Conservation (phyloP, 2,797 vertebrate species). For the Liparis tanakae region DNA sequence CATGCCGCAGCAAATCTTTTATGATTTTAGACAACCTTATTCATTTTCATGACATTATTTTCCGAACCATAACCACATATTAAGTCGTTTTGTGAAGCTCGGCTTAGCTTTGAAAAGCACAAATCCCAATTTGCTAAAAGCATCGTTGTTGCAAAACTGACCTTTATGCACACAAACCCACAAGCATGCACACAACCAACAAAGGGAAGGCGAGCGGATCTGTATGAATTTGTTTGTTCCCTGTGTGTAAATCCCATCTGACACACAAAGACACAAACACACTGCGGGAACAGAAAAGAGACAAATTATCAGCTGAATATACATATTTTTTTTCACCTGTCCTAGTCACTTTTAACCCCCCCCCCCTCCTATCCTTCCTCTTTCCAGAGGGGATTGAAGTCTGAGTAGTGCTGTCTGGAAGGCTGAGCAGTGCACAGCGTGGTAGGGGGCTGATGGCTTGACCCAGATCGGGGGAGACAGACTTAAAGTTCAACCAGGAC, state of each 20-base stretch:
- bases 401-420: slow-evolving; percentile 44
- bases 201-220: slow-evolving; percentile 23
- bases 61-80: slow-evolving; percentile 1
- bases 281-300: slow-evolving; percentile 8
- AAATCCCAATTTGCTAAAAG: slow-evolving; percentile 12
- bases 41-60: background rate
- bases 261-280: slow-evolving; percentile 1
- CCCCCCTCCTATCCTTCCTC: slow-evolving; percentile 4
- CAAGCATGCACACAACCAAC: background rate
- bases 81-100: background rate
- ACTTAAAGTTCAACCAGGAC: slow-evolving; percentile 58
- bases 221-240: slow-evolving; percentile 1
- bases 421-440: slow-evolving; percentile 27
- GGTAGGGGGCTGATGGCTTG: slow-evolving; percentile 55
- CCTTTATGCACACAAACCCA: slow-evolving; percentile 1
- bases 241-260: slow-evolving; percentile 24
- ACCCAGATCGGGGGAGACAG: slow-evolving; percentile 62
- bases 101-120: background rate
- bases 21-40: background rate
- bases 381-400: slow-evolving; percentile 51
- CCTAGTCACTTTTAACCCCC: slow-evolving; percentile 5
- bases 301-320: slow-evolving; percentile 31
- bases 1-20: background rate
- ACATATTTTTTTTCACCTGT: slow-evolving; percentile 24
- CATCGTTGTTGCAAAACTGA: background rate